Evolutionary conservation across 1,140 invertebrate species (phyloP).

Genomic region (Pachypsylla venusta): DNA sequence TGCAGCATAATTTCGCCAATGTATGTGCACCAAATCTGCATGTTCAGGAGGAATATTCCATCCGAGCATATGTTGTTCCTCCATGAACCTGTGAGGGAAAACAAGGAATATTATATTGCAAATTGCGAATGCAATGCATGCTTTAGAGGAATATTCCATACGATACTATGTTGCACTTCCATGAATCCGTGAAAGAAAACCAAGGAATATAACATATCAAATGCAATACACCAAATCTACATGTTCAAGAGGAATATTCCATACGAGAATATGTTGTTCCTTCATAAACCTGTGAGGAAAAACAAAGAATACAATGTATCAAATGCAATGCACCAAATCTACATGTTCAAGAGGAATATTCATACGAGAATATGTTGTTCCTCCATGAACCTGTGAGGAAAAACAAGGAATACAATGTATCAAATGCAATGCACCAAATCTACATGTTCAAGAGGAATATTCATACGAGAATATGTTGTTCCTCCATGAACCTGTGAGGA

Average conservation of each 20-base stretch:
- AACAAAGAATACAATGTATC: no score
- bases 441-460: conserved; percentile 48
- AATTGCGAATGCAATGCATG: no score
- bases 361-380: conserved; percentile 36
- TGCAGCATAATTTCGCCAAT: conserved; percentile 51
- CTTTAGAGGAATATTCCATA: no score
- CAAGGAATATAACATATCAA: no score
- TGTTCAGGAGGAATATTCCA: conserved; percentile 54
- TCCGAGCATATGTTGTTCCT: conserved; percentile 33
- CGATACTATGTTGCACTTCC: no score
- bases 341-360: conserved; percentile 51
- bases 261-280: no score
- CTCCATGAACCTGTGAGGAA: conserved; percentile 6
- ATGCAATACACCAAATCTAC: no score
- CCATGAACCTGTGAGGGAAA: conserved; percentile 6
- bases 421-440: conserved; percentile 49
- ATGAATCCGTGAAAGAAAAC: no score
- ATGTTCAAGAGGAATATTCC: no score
- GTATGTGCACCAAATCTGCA: conserved; percentile 47
- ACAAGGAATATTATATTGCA: no score
- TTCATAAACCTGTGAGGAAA: no score
- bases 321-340: conserved; percentile 47
- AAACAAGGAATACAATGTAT: no score
- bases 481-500: conserved; percentile 9
- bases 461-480: conserved; percentile 38